A percentile compares a stretch with the other conserved stretches of the same genome.
Evolutionary conservation across 2,113 vertebrate genomes (phyloP).

Genomic region (Onychostoma macrolepis): DNA sequence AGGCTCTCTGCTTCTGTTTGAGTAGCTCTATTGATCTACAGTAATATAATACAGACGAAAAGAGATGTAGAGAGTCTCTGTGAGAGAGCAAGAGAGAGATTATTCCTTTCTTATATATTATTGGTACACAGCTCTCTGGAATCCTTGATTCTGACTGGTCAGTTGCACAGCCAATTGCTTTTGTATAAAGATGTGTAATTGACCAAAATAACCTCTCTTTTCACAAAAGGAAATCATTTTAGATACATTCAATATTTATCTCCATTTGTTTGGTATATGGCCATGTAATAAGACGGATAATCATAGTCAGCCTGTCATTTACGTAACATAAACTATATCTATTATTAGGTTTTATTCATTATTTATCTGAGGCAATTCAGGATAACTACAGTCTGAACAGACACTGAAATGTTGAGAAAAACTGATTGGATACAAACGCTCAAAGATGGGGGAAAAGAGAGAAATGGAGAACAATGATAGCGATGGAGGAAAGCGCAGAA

Average conservation of each 20-base stretch:
- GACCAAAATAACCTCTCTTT: not conserved
- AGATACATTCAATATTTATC: not conserved
- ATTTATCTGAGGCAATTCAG: not conserved
- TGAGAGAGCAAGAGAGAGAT: not conserved
- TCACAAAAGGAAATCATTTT: not conserved
- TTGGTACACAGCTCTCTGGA: not conserved
- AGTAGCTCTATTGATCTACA: conserved; percentile 41
- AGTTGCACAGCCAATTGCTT: not conserved
- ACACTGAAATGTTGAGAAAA: not conserved
- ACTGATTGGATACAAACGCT: not conserved
- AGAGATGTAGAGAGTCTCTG: not conserved
- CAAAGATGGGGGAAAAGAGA: conserved; percentile 18
- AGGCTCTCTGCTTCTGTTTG: conserved; percentile 32
- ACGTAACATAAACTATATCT: not conserved
- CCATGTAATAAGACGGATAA: not conserved
- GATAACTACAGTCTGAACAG: not conserved
- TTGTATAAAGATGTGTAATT: not conserved
- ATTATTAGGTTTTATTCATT: not conserved
- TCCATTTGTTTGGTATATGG: not conserved
- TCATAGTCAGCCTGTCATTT: not conserved
- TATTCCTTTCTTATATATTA: not conserved
- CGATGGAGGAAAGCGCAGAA: conserved; percentile 14
- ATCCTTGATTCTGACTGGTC: not conserved
- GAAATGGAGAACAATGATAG: conserved; percentile 6
- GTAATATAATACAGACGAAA: conserved; percentile 19